A percentile compares a stretch with the other conserved stretches of the same genome.
phyloP scores from a whole-genome alignment of 2,113 vertebrate genomes.

The Egretta garzetta region DNA sequence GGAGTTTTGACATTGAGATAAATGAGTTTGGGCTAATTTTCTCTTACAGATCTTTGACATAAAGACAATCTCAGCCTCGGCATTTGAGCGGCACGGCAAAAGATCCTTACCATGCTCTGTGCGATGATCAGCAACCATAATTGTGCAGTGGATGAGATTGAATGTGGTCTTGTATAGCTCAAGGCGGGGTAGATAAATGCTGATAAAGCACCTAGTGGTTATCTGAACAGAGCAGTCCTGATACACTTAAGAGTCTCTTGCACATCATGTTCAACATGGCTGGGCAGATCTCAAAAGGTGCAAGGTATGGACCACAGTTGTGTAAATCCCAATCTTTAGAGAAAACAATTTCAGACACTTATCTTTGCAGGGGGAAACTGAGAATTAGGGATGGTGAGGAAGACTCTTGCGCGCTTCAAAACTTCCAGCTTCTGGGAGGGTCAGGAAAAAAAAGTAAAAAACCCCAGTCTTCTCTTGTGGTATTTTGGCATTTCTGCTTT shows the following conservation, averaged over 20 bases:
- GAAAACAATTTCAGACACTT: not conserved
- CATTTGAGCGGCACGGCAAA: not conserved
- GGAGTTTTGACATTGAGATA: constrained; percentile 32
- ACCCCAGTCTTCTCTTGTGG: constrained; percentile 45
- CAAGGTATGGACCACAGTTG: rapidly evolving
- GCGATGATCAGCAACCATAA: not conserved
- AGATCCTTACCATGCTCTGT: not conserved
- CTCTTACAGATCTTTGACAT: not conserved
- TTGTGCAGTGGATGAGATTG: not conserved
- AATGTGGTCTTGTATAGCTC: not conserved
- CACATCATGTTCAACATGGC: not conserved
- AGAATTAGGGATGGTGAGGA: not conserved
- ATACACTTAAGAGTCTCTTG: not conserved
- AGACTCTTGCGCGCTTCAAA: not conserved
- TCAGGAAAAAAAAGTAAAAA: constrained; percentile 19
- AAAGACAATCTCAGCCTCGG: not conserved
- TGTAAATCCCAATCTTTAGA: not conserved
- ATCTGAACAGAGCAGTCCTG: not conserved
- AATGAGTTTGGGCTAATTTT: constrained; percentile 32
- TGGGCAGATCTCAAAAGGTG: not conserved
- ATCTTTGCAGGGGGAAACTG: not conserved
- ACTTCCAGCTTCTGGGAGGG: constrained; percentile 62
- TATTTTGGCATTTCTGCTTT: constrained; percentile 65
- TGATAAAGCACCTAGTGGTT: not conserved
- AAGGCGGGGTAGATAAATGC: not conserved